Evolutionary conservation across 1,140 invertebrate species (phyloP).

Genomic region (Panagrolaimus sp.): DNA sequence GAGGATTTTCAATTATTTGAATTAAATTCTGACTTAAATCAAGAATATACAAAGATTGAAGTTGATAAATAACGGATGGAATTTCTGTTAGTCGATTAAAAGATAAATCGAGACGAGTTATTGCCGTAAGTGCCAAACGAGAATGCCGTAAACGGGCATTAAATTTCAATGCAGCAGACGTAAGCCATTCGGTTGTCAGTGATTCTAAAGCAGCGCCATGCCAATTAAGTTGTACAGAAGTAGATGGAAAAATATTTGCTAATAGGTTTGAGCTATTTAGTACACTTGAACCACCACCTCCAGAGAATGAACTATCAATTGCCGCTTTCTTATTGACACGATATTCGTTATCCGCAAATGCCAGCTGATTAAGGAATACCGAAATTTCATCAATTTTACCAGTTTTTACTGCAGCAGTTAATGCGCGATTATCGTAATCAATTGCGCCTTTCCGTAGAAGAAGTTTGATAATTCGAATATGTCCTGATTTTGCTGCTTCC

Average conservation of each 20-base stretch:
- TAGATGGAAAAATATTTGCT: constrained; percentile 72
- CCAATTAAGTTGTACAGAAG: constrained; percentile 88
- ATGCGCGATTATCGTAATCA: constrained; percentile 77
- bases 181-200: constrained; percentile 73
- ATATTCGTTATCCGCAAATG: constrained; percentile 22
- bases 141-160: constrained; percentile 69
- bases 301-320: background rate
- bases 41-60: constrained; percentile 67
- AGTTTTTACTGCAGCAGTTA: constrained; percentile 56
- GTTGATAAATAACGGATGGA: constrained; percentile 74
- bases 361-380: constrained; percentile 30
- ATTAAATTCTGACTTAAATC: constrained; percentile 32
- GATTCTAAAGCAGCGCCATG: constrained; percentile 70
- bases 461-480: constrained; percentile 66
- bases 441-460: constrained; percentile 77
- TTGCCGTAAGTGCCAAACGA: constrained; percentile 73
- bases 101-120: constrained; percentile 87
- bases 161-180: constrained; percentile 73
- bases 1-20: constrained; percentile 24
- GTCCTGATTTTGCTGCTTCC: constrained; percentile 69
- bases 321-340: constrained; percentile 20
- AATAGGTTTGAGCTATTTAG: constrained; percentile 37
- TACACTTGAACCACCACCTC: background rate
- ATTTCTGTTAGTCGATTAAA: constrained; percentile 76
- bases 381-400: constrained; percentile 24